Conservation (phyloP, 1,140 invertebrate species). For the Calosoma granatense region DNA sequence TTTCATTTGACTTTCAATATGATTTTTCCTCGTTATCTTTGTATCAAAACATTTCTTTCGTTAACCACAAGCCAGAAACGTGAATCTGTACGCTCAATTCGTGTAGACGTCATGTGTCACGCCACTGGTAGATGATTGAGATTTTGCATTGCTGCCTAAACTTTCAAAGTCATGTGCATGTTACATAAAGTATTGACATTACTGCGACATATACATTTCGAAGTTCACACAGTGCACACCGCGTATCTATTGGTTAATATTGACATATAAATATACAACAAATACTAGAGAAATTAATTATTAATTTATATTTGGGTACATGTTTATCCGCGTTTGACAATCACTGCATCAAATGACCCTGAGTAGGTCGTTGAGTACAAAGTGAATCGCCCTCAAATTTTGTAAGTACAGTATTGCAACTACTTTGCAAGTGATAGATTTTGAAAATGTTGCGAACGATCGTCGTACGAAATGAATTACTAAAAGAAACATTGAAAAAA, state of each 20-base stretch:
- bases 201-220: too few species aligned
- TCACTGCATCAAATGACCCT: conserved; percentile 24
- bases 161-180: too few species aligned
- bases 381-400: conserved; percentile 20
- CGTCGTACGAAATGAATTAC: conserved; percentile 50
- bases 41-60: background rate
- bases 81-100: background rate
- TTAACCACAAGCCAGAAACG: background rate
- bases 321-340: background rate
- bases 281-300: too few species aligned
- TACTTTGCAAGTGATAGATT: conserved; percentile 11
- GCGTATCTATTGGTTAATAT: too few species aligned
- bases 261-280: too few species aligned
- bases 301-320: too few species aligned
- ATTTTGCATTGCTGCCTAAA: background rate
- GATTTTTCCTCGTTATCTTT: too few species aligned
- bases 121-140: background rate
- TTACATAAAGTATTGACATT: too few species aligned
- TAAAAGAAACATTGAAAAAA: conserved; percentile 46
- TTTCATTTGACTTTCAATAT: too few species aligned
- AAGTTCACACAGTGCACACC: too few species aligned
- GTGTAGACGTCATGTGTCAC: background rate
- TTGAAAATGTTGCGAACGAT: conserved; percentile 52
- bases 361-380: conserved; percentile 18
- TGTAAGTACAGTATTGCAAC: conserved; percentile 12